Evolutionary conservation across 2,113 vertebrate genomes (phyloP).

Genomic region (Sarotherodon lohbergeri): DNA sequence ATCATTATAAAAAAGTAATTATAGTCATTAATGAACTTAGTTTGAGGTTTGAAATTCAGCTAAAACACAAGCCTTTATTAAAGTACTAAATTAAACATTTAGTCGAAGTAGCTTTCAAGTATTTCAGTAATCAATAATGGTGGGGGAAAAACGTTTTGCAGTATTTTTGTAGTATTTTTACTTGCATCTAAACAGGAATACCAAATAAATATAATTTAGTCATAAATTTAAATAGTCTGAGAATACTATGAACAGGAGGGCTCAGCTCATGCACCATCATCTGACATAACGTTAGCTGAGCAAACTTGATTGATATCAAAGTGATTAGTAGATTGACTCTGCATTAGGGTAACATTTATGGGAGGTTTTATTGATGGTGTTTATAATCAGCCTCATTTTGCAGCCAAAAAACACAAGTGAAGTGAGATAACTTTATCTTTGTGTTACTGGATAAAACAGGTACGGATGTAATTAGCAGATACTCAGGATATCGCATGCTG

Average conservation of each 20-base stretch:
- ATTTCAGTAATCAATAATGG: neutral
- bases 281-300: neutral
- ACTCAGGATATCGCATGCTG: fast-evolving
- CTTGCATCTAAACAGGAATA: neutral
- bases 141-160: neutral
- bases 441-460: neutral
- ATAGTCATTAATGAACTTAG: neutral
- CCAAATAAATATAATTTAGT: neutral
- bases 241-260: neutral
- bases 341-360: neutral
- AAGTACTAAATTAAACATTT: neutral
- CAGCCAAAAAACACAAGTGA: fast-evolving
- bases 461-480: fast-evolving
- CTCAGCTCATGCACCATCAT: neutral
- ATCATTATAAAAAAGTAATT: neutral
- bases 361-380: neutral
- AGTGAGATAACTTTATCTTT: neutral
- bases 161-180: neutral
- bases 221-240: neutral
- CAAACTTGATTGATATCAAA: neutral
- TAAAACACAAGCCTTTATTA: neutral
- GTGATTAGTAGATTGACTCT: neutral
- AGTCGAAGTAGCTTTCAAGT: neutral
- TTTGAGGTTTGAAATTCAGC: neutral
- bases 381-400: neutral